These are phyloP conservation scores for Eulimnadia texana DNA, from an alignment of 1,140 invertebrate species.

Conservation along the genomic window DNA sequence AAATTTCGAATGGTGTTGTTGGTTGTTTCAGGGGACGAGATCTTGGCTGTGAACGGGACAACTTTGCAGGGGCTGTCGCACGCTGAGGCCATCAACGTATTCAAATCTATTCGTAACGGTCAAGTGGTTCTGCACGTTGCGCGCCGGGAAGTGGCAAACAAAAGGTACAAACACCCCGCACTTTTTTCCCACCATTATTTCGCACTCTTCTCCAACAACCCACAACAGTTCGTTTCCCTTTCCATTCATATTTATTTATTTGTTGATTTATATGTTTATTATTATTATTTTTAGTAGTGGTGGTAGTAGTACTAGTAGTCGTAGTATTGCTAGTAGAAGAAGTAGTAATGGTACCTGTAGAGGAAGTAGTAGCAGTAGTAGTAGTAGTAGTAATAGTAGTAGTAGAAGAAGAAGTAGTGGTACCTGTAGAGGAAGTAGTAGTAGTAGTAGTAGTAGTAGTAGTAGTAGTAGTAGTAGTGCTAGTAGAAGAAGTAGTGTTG, in stretches of 20 bases:
- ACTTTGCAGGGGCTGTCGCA: constrained; percentile 70
- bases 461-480: no score
- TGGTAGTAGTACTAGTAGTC: no score
- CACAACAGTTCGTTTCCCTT: neutral
- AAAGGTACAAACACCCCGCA: constrained; percentile 11
- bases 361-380: no score
- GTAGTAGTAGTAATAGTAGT: no score
- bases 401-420: no score
- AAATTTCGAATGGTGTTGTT: no score
- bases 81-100: constrained; percentile 70
- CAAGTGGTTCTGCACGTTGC: constrained; percentile 67
- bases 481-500: no score
- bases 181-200: neutral
- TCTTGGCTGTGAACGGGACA: constrained; percentile 72
- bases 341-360: no score
- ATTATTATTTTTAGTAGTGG: no score
- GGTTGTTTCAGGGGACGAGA: constrained; percentile 69
- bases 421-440: no score
- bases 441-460: no score
- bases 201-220: neutral
- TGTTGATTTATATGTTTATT: neutral
- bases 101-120: constrained; percentile 74
- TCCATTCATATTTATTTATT: neutral
- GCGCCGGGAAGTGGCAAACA: constrained; percentile 38
- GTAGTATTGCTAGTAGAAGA: no score